A percentile compares a stretch with the other conserved stretches of the same genome.
Evolutionary conservation across 2,797 vertebrate genomes (phyloP).

Genomic region (Corythornis leucogaster): DNA sequence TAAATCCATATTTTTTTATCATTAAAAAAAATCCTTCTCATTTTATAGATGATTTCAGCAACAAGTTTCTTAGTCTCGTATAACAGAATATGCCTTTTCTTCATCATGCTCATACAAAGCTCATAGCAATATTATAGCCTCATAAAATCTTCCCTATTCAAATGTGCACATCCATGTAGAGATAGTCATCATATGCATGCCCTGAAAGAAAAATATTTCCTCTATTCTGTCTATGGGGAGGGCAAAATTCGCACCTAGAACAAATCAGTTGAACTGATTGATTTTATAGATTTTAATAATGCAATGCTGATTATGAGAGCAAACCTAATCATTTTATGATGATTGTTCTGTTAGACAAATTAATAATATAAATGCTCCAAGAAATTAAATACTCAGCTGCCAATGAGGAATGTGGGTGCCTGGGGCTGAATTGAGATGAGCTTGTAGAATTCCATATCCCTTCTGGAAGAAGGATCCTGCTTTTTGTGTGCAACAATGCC

Average conservation of each 20-base stretch:
- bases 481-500: neutral
- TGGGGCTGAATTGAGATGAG: slow-evolving; percentile 36
- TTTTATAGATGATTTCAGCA: slow-evolving; percentile 66
- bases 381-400: slow-evolving; percentile 42
- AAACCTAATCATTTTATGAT: neutral
- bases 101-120: neutral
- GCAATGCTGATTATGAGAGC: neutral
- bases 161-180: neutral
- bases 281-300: slow-evolving; percentile 2
- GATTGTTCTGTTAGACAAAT: slow-evolving; percentile 36
- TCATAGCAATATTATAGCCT: neutral
- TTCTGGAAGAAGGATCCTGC: neutral
- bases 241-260: neutral
- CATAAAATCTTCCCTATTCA: neutral
- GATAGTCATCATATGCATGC: neutral
- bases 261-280: neutral
- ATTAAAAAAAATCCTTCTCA: slow-evolving; percentile 28
- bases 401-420: neutral
- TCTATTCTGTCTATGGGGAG: neutral
- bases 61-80: slow-evolving; percentile 48
- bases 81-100: slow-evolving; percentile 26
- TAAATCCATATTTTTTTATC: slow-evolving; percentile 45
- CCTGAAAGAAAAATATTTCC: neutral
- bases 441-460: neutral
- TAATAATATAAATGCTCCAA: slow-evolving; percentile 34